Conservation (phyloP, 2,888 invertebrate species). For the Sarcophaga carnaria region DNA sequence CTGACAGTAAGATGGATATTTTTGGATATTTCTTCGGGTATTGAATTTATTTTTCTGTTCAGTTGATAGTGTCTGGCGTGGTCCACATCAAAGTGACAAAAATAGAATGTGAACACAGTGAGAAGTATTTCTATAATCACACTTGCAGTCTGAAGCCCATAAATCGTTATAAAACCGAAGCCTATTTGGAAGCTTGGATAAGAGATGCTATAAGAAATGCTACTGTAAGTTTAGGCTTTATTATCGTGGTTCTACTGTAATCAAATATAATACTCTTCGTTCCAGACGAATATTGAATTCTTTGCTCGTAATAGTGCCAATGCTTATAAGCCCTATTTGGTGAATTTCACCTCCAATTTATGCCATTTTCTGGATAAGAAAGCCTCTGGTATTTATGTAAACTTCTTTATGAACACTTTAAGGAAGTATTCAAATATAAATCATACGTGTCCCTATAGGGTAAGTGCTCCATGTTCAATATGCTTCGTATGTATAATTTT, state of each 20-base stretch:
- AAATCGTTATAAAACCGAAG: conserved; percentile 23
- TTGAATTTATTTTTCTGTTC: too few relatives aligned
- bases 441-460: conserved; percentile 39
- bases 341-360: conserved; percentile 39
- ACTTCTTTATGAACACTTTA: conserved; percentile 26
- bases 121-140: conserved; percentile 24
- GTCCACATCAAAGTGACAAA: conserved; percentile 19
- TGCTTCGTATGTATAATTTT: neutral
- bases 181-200: conserved; percentile 7
- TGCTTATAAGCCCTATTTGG: conserved; percentile 28
- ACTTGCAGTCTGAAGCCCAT: conserved; percentile 22
- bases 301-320: conserved; percentile 38
- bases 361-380: conserved; percentile 19
- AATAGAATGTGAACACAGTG: conserved; percentile 3
- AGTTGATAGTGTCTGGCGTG: neutral
- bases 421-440: conserved; percentile 21
- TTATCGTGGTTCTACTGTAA: neutral
- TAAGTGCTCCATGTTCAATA: neutral
- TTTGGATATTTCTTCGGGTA: too few relatives aligned
- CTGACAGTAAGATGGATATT: too few relatives aligned
- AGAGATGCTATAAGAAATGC: neutral
- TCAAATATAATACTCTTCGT: neutral
- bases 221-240: conserved; percentile 3
- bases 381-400: neutral
- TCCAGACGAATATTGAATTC: conserved; percentile 22